phyloP scores from a whole-genome alignment of 1,140 invertebrate genomes.

The Aphidius gifuensis region DNA sequence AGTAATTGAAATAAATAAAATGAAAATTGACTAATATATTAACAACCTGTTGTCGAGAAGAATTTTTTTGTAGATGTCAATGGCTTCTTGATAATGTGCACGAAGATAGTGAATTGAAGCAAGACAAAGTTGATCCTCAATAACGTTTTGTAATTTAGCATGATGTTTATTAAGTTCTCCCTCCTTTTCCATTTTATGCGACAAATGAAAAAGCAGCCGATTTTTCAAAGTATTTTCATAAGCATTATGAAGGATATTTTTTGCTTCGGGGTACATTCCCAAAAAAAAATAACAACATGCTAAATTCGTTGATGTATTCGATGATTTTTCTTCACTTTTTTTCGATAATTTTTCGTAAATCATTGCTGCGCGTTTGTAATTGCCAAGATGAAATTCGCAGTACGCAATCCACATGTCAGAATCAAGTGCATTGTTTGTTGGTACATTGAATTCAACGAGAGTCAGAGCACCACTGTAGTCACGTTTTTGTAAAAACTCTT shows the following conservation, averaged over 20 bases:
- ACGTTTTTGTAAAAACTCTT: constrained; percentile 83
- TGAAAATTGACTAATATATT: too few relatives aligned
- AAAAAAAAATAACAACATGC: constrained; percentile 95
- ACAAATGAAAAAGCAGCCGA: constrained; percentile 86
- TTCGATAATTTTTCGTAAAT: constrained; percentile 62
- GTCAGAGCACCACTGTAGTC: constrained; percentile 95
- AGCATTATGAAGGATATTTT: constrained; percentile 61
- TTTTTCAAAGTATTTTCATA: constrained; percentile 68
- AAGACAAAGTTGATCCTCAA: constrained; percentile 93
- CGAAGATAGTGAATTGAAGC: constrained; percentile 95
- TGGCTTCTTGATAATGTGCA: constrained; percentile 96
- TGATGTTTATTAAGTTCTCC: constrained; percentile 77
- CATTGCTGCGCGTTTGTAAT: constrained; percentile 84
- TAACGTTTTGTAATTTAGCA: constrained; percentile 78
- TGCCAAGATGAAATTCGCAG: constrained; percentile 91
- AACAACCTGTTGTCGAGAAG: constrained; percentile 82
- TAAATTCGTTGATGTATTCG: constrained; percentile 71
- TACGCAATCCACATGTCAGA: constrained; percentile 88
- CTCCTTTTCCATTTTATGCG: constrained; percentile 91
- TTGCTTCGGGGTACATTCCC: constrained; percentile 76
- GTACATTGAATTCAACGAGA: constrained; percentile 75
- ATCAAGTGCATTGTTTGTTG: constrained; percentile 60
- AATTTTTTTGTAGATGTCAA: constrained; percentile 97
- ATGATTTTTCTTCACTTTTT: constrained; percentile 41
- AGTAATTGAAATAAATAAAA: too few relatives aligned